Evolutionary conservation across 2,113 vertebrate genomes (phyloP).

Genomic region (Pterocles gutturalis): DNA sequence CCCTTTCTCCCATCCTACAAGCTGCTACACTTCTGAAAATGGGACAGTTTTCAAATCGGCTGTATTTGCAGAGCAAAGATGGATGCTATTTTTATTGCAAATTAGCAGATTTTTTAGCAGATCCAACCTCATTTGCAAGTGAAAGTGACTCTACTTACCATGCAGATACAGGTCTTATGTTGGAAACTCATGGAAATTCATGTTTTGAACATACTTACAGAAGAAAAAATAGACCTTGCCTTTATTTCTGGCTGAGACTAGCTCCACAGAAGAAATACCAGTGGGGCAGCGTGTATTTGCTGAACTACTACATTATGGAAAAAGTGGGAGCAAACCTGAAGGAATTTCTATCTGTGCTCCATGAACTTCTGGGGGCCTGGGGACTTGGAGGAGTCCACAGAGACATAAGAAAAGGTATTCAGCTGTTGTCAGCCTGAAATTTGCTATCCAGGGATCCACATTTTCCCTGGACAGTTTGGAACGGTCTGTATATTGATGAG

Average conservation of each 20-base stretch:
- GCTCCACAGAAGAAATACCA: conserved; percentile 43
- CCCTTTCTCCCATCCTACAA: conserved; percentile 55
- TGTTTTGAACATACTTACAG: conserved; percentile 68
- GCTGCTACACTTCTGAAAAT: conserved; percentile 67
- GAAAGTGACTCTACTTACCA: conserved; percentile 72
- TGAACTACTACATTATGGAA: background rate
- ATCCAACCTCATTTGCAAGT: conserved; percentile 72
- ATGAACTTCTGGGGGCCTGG: background rate
- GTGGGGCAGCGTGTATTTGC: conserved; percentile 7
- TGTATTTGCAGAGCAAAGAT: conserved; percentile 71
- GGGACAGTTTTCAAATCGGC: conserved; percentile 71
- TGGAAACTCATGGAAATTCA: conserved; percentile 73
- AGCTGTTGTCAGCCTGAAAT: background rate
- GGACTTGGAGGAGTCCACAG: background rate
- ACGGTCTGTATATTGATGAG: background rate
- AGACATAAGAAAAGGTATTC: background rate
- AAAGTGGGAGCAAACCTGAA: background rate
- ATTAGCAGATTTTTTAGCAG: conserved; percentile 72
- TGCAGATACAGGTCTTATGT: conserved; percentile 72
- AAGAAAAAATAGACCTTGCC: conserved; percentile 62
- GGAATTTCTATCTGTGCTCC: background rate
- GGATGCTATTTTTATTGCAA: conserved; percentile 72
- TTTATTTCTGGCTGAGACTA: conserved; percentile 62
- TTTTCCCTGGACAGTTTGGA: background rate
- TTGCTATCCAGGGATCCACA: background rate